phyloP scores from a whole-genome alignment of 2,888 invertebrate species.

The Patella depressa region DNA sequence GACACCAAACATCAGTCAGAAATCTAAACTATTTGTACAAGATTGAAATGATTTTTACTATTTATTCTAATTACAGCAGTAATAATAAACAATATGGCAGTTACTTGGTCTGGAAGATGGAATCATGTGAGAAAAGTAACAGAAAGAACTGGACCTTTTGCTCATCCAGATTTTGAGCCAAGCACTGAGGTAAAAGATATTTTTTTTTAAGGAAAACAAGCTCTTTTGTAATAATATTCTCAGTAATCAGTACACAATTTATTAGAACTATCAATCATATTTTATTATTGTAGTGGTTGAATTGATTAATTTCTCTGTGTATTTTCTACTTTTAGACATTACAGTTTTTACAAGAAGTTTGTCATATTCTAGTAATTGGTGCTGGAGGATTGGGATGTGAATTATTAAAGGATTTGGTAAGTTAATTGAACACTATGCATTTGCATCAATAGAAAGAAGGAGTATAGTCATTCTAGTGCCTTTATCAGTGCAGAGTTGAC shows the following conservation, averaged over 20 bases:
- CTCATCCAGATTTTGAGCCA: slow-evolving; percentile 91
- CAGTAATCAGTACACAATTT: background rate
- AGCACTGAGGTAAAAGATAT: slow-evolving; percentile 77
- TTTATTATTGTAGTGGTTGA: too few relatives aligned
- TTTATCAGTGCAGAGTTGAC: too few relatives aligned
- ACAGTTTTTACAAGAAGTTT: slow-evolving; percentile 86
- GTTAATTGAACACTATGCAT: slow-evolving; percentile 19
- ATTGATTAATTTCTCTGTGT: background rate
- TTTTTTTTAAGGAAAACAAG: background rate
- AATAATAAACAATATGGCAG: slow-evolving; percentile 37
- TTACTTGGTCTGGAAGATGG: slow-evolving; percentile 77
- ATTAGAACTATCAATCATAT: too few relatives aligned
- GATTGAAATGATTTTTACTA: too few relatives aligned
- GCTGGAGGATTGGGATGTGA: slow-evolving; percentile 99
- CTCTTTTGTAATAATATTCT: background rate
- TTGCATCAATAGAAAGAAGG: too few relatives aligned
- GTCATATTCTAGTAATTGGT: slow-evolving; percentile 90
- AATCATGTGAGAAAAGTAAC: slow-evolving; percentile 86
- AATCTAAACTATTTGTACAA: too few relatives aligned
- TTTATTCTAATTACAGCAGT: too few relatives aligned
- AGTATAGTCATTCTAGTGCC: too few relatives aligned
- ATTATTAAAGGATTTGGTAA: slow-evolving; percentile 90
- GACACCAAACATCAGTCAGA: too few relatives aligned
- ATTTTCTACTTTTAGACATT: slow-evolving; percentile 74
- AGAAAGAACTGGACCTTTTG: slow-evolving; percentile 92